Base-by-base conservation (phyloP, 2,113 vertebrate species). In the Chitala chitala region DNA sequence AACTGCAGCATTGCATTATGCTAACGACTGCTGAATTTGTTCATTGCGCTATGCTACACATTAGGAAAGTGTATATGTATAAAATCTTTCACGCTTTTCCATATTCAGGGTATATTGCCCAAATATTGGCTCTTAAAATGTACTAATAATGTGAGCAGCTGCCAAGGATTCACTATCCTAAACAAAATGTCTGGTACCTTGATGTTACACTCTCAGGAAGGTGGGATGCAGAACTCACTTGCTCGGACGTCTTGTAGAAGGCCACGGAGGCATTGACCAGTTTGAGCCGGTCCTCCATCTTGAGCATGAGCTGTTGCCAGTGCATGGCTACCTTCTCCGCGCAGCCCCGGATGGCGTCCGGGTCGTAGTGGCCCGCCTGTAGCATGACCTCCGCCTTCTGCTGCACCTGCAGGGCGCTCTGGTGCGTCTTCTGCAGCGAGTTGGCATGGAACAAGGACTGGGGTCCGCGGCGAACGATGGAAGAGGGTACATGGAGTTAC, bases 401-500 rank as follows among this genome's bases (percentile, higher is more conserved):
- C 91, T 99, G 97, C 5, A 99, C 93, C 80, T 98, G 96, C 79
- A 99, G 93, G 69, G 97, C 97, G 63, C 96, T 98, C 92, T 99
- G 96, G 78, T 99, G 97, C 4, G 97, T 99, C 89, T 98, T 94
- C 93, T 99, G 97, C 78, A 99, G 94, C 73, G 96, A 98, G 92
- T 95, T 96, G 69, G 96, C 96, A 72, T 98, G 96, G 78, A 99
- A 96, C 78, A 98, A 93, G 84, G 93, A 96, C 96, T 98, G 91
- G 7, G 17, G 29, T 8, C 22, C 1, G 29, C 29, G 46, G 31
- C 20, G 33, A 46, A 68, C 1, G 42, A 38, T 29, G 38, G 33
- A 63, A 17, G 59, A 33, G 59, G n/a, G 33, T 33, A 66, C 15
- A 40, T 66, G 22, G 38, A 20, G n/a, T 44, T 38, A 24, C 40